Conservation (phyloP, 2,113 vertebrate species). For the Cathartes aura region DNA sequence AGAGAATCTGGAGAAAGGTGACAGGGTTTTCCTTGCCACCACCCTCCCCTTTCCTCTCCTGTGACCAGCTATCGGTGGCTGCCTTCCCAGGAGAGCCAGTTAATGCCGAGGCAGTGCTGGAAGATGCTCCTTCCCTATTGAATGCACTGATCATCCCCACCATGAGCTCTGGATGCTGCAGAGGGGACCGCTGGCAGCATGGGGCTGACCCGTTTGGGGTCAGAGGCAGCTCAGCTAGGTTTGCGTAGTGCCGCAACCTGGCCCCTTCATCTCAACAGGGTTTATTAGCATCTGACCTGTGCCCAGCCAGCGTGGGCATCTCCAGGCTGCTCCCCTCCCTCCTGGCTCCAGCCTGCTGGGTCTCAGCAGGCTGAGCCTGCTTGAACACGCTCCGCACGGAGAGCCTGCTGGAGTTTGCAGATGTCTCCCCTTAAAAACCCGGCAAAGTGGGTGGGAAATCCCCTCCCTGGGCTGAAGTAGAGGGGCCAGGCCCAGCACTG, state of each 20-base stretch:
- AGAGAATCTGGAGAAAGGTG: background rate
- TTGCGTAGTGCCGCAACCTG: background rate
- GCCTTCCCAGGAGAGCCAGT: background rate
- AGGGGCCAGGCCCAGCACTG: background rate
- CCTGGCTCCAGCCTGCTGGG: background rate
- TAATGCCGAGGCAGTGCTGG: accelerated
- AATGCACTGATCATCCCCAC: accelerated
- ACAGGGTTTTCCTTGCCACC: background rate
- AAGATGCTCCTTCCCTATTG: background rate
- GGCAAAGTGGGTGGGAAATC: background rate
- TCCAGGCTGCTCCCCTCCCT: background rate
- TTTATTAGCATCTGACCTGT: background rate
- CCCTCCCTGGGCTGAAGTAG: background rate
- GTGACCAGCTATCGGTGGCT: accelerated
- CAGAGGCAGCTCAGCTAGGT: background rate
- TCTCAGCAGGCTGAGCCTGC: background rate
- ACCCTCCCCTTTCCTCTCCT: background rate
- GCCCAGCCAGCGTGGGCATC: background rate
- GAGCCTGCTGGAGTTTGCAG: background rate
- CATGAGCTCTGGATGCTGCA: background rate
- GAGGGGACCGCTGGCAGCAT: accelerated
- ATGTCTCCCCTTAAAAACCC: background rate
- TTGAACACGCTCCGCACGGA: accelerated
- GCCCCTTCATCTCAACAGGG: background rate
- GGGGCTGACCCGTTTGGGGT: background rate